Percentiles rank a stretch among this genome's conserved stretches.
These are phyloP conservation scores for Watsonalla cultraria DNA, from an alignment of 2,888 invertebrate species.

Conservation along the genomic window DNA sequence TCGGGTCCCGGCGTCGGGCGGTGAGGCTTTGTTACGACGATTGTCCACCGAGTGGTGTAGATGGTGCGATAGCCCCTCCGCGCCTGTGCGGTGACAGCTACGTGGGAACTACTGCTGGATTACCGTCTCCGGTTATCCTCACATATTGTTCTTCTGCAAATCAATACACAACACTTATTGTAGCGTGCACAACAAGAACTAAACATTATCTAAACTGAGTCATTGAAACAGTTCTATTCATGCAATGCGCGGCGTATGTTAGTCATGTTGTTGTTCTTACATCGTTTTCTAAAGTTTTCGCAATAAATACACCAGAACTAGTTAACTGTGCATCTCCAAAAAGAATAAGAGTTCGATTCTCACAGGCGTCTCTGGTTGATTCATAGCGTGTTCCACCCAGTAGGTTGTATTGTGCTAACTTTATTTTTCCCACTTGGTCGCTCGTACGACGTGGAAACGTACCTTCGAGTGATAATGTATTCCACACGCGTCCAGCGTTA, in stretches of 20 bases:
- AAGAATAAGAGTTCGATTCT: conserved; percentile 32
- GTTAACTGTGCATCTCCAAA: conserved; percentile 33
- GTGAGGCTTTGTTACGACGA: conserved; percentile 76
- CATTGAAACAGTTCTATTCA: not conserved
- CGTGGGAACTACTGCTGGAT: conserved; percentile 54
- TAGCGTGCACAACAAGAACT: too few species aligned
- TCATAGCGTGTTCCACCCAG: conserved; percentile 27
- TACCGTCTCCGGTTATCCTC: conserved; percentile 16
- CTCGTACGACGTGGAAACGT: conserved; percentile 36
- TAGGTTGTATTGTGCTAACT: conserved; percentile 31
- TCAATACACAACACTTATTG: too few species aligned
- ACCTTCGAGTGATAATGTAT: conserved; percentile 54
- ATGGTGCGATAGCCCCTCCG: conserved; percentile 66
- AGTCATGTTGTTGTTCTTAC: not conserved
- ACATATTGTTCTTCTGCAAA: conserved; percentile 15
- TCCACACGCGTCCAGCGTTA: conserved; percentile 62
- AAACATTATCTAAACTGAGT: not conserved
- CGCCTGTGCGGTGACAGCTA: conserved; percentile 65
- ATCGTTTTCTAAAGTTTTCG: conserved; percentile 7
- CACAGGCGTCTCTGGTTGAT: conserved; percentile 32
- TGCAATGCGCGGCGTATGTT: not conserved
- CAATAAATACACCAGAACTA: conserved; percentile 13
- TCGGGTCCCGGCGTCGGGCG: conserved; percentile 59
- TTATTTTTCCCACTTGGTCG: conserved; percentile 39
- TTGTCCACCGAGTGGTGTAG: conserved; percentile 75